phyloP scores from a whole-genome alignment of 2,888 invertebrate genomes.

The Nephrotoma flavescens region DNA sequence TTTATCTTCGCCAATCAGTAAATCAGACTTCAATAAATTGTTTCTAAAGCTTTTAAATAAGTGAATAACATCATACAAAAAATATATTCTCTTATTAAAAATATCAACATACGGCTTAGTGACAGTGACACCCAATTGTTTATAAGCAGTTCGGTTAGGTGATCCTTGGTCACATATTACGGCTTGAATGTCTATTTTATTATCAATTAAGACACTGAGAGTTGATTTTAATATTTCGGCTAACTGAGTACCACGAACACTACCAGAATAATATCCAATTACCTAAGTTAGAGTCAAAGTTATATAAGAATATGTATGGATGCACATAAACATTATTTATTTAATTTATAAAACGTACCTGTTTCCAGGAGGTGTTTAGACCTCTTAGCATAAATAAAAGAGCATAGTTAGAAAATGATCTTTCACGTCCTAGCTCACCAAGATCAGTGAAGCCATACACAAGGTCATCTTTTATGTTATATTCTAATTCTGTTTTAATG shows the following conservation, averaged over 20 bases:
- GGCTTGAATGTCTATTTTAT: not conserved
- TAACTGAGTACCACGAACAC: not conserved
- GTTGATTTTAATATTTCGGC: not conserved
- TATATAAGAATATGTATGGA: not conserved
- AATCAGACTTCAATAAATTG: not conserved
- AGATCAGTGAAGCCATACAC: conserved; percentile 3
- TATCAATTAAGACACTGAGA: not conserved
- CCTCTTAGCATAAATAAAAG: not conserved
- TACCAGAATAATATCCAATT: not conserved
- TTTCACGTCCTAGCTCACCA: not conserved
- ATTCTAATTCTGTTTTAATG: conserved; percentile 4
- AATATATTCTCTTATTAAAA: not conserved
- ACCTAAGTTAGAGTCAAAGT: not conserved
- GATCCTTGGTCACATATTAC: not conserved
- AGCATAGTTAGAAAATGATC: not conserved
- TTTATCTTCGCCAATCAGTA: not conserved
- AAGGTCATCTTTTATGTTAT: not conserved
- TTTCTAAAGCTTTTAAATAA: not conserved
- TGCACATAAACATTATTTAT: not conserved
- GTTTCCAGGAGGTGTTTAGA: not conserved
- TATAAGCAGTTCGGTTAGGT: not conserved
- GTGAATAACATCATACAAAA: not conserved
- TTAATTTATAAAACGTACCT: not conserved
- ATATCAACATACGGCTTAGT: not conserved
- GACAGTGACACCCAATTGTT: not conserved